Percentiles rank a stretch among this genome's conserved stretches.
These are phyloP conservation scores for Bujurquina vittata DNA, from an alignment of 2,113 vertebrate species.

Conservation along the genomic window DNA sequence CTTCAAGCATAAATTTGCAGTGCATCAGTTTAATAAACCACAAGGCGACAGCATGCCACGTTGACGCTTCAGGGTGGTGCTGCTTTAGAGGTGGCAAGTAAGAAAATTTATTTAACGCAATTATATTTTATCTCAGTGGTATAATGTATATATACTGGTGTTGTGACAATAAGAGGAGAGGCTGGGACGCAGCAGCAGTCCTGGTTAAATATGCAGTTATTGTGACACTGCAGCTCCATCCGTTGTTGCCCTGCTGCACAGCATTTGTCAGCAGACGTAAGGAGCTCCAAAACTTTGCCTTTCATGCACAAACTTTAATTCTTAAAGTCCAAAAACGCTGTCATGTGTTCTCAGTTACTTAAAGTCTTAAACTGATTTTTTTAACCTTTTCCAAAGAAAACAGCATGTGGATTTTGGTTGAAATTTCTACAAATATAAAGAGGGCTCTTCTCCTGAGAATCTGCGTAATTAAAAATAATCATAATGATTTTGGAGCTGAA, in stretches of 20 bases:
- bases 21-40: neutral
- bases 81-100: neutral
- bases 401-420: neutral
- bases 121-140: neutral
- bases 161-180: neutral
- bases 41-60: neutral
- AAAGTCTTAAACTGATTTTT: neutral
- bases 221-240: slow-evolving; percentile 3
- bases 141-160: neutral
- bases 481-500: neutral
- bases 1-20: neutral
- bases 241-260: neutral
- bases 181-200: neutral
- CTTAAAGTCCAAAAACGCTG: neutral
- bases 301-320: neutral
- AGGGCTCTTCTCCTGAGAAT: neutral
- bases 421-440: neutral
- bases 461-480: neutral
- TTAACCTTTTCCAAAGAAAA: neutral
- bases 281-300: no score
- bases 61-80: neutral
- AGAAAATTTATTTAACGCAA: neutral
- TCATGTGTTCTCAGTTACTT: neutral
- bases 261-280: neutral
- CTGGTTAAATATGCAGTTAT: neutral